Evolutionary conservation across 2,888 invertebrate species (phyloP), one percentile per base, ranked within the genome.

Genomic region (Brachyptera putata): DNA sequence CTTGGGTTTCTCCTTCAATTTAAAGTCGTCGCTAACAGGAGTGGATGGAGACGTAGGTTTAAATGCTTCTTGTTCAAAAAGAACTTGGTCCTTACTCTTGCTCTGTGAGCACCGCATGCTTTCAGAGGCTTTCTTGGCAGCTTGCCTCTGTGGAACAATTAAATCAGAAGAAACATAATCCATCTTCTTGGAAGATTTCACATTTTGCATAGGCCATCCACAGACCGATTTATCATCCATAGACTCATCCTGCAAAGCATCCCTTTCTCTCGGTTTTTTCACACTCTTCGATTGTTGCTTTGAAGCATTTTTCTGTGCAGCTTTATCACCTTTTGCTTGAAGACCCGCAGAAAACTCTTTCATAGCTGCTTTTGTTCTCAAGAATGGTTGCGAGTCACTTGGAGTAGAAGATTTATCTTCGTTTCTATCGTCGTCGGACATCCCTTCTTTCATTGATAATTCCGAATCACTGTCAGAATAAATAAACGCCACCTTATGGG

Each of bases 61-160:
- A n/a, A n/a, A n/a, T 61, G 53, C 68, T 57, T 74, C 68, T 74
- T 79, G 77, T 61, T 70, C 66, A 56, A 64, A 41, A 36, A 64
- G 18, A 65, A 62, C 53, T 62, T 66, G 43, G 62, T 66, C 59
- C 72, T 72, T 30, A 69, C 66, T 39, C 69, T 68, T 26, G 69
- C 69, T 56, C 73, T 75, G 77, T 25, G 77, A 74, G 22, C 77
- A 71, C 43, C 78, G 86, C 83, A 93, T 86, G 70, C 89, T 92
- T 74, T 93, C 92, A 1, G 90, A 89, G 1, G 93, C 93, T 71
- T 92, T 93, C 73, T 92, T 93, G 24, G 93, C 93, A 25, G 93
- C 93, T 75, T 92, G 90, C 57, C 93, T 79, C 72, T 93, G 93
- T 1, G 93, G 93, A 41, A 93, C 93, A 65, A 93, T 91, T 56